Evolutionary conservation across 2,888 invertebrate genomes (phyloP).

Genomic region (Andrena bucephala): DNA sequence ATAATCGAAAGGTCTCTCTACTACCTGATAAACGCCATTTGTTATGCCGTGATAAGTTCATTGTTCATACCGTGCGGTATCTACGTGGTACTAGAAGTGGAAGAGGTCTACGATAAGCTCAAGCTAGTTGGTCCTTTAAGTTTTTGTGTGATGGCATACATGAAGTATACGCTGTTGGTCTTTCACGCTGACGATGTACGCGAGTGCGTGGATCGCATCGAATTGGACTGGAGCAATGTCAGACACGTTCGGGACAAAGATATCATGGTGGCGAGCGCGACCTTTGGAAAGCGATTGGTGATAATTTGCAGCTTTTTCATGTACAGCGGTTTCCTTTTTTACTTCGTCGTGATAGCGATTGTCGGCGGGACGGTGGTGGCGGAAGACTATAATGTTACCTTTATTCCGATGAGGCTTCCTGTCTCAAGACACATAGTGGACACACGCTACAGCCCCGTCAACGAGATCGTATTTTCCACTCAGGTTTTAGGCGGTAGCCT

Average conservation of each 20-base stretch:
- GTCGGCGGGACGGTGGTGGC: not conserved
- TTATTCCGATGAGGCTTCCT: constrained; percentile 43
- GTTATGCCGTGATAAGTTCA: constrained; percentile 67
- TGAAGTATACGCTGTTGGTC: constrained; percentile 72
- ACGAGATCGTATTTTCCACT: constrained; percentile 64
- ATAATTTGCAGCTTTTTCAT: constrained; percentile 50
- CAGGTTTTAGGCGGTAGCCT: constrained; percentile 51
- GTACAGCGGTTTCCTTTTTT: constrained; percentile 55
- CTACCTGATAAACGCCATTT: not conserved
- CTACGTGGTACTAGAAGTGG: constrained; percentile 67
- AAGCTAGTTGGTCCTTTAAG: constrained; percentile 74
- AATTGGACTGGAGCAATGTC: constrained; percentile 71
- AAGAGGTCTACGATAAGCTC: constrained; percentile 58
- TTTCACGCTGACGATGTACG: constrained; percentile 63
- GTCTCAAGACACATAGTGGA: constrained; percentile 58
- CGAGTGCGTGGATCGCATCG: constrained; percentile 71
- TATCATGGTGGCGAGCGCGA: constrained; percentile 72
- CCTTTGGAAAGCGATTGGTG: constrained; percentile 66
- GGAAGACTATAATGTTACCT: constrained; percentile 51
- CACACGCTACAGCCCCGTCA: constrained; percentile 49
- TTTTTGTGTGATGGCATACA: constrained; percentile 73
- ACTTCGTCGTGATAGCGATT: constrained; percentile 28
- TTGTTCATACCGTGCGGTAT: constrained; percentile 69
- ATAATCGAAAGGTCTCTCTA: not conserved
- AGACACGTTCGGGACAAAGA: constrained; percentile 51